Evolutionary conservation across 2,888 invertebrate genomes (phyloP), one percentile per base, ranked within the genome.

Genomic region (Microctonus brassicae): DNA sequence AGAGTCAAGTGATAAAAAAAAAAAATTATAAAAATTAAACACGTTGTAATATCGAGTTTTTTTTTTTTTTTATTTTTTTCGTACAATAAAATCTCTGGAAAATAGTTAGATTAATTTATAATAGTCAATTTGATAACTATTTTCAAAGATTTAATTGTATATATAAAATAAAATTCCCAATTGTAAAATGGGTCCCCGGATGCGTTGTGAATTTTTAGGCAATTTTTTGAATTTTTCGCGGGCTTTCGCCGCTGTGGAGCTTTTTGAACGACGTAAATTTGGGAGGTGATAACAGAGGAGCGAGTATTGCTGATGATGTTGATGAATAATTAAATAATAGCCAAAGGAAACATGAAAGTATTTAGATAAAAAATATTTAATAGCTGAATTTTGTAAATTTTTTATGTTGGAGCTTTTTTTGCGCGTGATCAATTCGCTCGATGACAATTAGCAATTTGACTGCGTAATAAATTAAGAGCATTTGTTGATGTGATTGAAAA

Each of bases 351-450:
- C 29, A 55, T 52, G 13, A 52, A 57, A 57, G 26, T 58, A 42
- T 36, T 52, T 52, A 42, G 60, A 60, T 60, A 60, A 68, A n/a
- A n/a, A 64, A 64, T 10, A 70, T 36, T 58, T 70, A 52, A 58
- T 69, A 60, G 62, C 53, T 52, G 69, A 69, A 60, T 53, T 69
- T 62, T 61, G 69, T 69, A 69, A 69, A 62, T 62, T 53, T 69
- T 53, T 66, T 53, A 34, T 26, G 52, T 68, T 68, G 39, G 64
- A 66, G 36, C 66, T 64, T 53, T 26, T n/a, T 64, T 64, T 36
- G 64, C 24, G 39, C 34, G 62, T 62, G 62, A 62, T 62, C 39
- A 39, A 62, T 62, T 62, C 39, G 62, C 62, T 26, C 62, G 17
- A 47, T 26, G 63, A 47, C 63, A 33, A 26, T 64, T 64, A 64